Evolutionary conservation across 1,140 invertebrate genomes (phyloP), one percentile per base, ranked within the genome.

Genomic region (Atta cephalotes): DNA sequence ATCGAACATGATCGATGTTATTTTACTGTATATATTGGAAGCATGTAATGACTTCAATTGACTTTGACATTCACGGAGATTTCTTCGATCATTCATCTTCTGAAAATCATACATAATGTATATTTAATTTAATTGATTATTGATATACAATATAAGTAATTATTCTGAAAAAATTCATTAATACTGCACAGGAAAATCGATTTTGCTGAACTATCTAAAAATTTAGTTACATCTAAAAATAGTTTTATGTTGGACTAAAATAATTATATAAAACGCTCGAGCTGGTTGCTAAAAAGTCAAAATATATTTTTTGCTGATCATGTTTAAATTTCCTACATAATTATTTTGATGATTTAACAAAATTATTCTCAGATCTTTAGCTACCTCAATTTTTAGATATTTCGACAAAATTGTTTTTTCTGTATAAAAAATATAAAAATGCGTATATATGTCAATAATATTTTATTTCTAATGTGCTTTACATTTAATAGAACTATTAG

Each of bases 21-120:
- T 80, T 80, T 39, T n/a, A 28, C 28, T 49, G 25, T 49, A 31
- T 80, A 25, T 80, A 80, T 80, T 80, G 63, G n/a, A 70, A 56
- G 4, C 18, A 28, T 70, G 63, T 81, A 81, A 81, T n/a, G 16
- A 81, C 70, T 81, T 70, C 65, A 71, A 81, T 81, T 39, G 78
- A 70, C 65, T 71, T 16, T 70, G 31, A n/a, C 49, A n/a, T 39
- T 68, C 39, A 18, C 28, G 7, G 65, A 7, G n/a, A 80, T 65
- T 21, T 28, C 21, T 2, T 70, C 21, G 39, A 39, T 25, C 45
- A n/a, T 18, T 12, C 9, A 51, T 2, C 31, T 70, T 81, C 39
- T 16, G 21, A 39, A 49, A 71, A 39, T 70, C 10, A 1, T 39
- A 35, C 18, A 16, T 21, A 14, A 31, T 28, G 28, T 80, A 12